These are phyloP conservation scores for Amblyraja radiata DNA, from an alignment of 2,797 vertebrate species.

Conservation along the genomic window DNA sequence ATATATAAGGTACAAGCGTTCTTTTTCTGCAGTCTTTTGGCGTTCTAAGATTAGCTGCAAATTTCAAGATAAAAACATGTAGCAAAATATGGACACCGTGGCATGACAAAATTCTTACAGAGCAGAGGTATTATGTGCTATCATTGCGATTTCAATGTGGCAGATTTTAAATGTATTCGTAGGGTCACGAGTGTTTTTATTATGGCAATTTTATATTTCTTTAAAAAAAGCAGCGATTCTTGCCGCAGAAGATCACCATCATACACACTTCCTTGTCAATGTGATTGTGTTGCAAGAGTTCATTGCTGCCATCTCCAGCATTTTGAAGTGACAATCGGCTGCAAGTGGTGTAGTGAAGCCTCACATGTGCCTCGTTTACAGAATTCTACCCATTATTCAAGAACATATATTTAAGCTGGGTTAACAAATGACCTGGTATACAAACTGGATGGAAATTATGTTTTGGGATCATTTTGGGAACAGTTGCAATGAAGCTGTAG, in stretches of 20 bases:
- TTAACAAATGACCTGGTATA: background rate
- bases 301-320: background rate
- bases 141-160: background rate
- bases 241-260: background rate
- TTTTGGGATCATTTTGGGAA: background rate
- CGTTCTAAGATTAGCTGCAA: constrained; percentile 81
- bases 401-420: background rate
- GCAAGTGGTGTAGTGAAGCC: background rate
- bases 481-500: too few relatives aligned
- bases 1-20: constrained; percentile 87
- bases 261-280: background rate
- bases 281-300: background rate
- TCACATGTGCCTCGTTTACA: background rate
- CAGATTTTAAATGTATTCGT: background rate
- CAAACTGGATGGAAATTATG: background rate
- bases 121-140: background rate
- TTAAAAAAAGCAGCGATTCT: background rate
- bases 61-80: constrained; percentile 3
- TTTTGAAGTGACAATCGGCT: background rate
- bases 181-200: background rate
- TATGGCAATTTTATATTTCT: background rate
- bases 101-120: background rate
- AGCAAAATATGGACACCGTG: background rate
- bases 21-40: constrained; percentile 85
- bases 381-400: background rate